phyloP scores from a whole-genome alignment of 2,113 vertebrate species.

The Gasterosteus nipponicus region DNA sequence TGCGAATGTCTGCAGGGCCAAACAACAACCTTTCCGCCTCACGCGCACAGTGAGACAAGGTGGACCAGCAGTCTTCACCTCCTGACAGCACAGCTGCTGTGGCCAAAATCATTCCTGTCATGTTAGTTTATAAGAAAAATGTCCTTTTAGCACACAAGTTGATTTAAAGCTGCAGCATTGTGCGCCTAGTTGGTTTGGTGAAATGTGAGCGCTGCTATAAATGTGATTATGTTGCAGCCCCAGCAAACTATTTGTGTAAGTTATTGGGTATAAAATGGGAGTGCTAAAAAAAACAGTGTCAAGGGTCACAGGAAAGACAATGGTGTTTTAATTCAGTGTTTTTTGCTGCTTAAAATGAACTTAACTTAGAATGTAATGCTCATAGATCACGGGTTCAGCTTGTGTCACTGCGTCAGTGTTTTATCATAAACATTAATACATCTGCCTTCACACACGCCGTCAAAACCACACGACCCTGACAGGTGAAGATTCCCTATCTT shows the following conservation, averaged over 20 bases:
- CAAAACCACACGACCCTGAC: constrained; percentile 25
- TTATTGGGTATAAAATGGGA: not conserved
- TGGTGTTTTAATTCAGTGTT: not conserved
- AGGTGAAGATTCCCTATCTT: constrained; percentile 16
- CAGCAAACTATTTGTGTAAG: not conserved
- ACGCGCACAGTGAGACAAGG: not conserved
- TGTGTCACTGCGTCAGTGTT: constrained; percentile 23
- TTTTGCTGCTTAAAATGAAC: not conserved
- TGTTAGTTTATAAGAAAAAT: not conserved
- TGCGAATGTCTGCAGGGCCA: constrained; percentile 8
- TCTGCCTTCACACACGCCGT: constrained; percentile 26
- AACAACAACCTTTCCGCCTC: constrained; percentile 8
- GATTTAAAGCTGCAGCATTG: constrained; percentile 5
- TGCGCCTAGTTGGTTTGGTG: not conserved
- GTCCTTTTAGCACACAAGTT: not conserved
- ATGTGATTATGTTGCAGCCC: not conserved
- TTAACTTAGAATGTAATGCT: not conserved
- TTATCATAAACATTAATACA: constrained; percentile 23
- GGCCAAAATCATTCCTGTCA: not conserved
- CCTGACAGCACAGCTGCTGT: not conserved
- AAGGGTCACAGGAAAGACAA: not conserved
- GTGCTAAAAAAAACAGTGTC: not conserved
- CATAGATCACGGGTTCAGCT: constrained; percentile 29
- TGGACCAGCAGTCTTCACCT: constrained; percentile 8
- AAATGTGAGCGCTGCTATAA: not conserved